Percentiles rank a stretch among this genome's conserved stretches.
phyloP scores from a whole-genome alignment of 2,113 vertebrate species.

The Nannobrachium achirus region DNA sequence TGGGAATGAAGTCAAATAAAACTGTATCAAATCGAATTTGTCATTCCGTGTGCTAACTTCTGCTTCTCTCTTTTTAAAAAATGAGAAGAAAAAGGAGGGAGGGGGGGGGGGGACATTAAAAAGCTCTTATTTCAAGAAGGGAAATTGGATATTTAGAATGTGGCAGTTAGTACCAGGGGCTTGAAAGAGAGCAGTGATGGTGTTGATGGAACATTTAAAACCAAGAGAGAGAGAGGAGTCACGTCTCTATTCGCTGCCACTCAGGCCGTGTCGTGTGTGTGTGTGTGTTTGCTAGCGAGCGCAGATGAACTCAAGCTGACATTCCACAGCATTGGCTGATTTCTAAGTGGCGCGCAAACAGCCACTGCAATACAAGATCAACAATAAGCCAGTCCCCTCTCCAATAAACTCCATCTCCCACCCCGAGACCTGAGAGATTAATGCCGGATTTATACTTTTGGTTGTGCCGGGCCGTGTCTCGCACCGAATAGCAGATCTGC shows the following conservation, averaged over 20 bases:
- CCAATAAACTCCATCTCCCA: constrained; percentile 6
- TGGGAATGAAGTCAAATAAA: constrained; percentile 81
- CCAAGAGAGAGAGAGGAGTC: constrained; percentile 62
- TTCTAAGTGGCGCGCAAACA: constrained; percentile 47
- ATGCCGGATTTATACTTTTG: no score
- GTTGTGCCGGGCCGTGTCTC: no score
- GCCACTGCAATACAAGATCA: constrained; percentile 36
- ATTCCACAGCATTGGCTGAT: constrained; percentile 49
- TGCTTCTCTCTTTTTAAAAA: constrained; percentile 51
- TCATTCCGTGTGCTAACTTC: constrained; percentile 72
- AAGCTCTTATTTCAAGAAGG: constrained; percentile 71
- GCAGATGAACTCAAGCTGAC: constrained; percentile 59
- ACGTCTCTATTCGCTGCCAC: constrained; percentile 63
- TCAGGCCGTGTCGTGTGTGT: constrained; percentile 30
- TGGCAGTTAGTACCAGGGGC: constrained; percentile 48
- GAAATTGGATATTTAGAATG: constrained; percentile 62
- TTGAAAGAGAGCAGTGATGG: constrained; percentile 49
- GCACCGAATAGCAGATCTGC: no score
- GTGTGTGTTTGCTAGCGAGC: constrained; percentile 47
- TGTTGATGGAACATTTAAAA: constrained; percentile 72
- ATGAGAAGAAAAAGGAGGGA: constrained; percentile 2
- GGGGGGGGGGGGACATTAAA: constrained; percentile 49
- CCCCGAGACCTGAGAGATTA: constrained; percentile 8
- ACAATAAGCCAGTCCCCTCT: constrained; percentile 47
- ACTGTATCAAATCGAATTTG: constrained; percentile 79